Evolutionary conservation across 37 sponge, comb jelly and placozoan genomes (phyloP).

Genomic region (Petrosia ficiformis): DNA sequence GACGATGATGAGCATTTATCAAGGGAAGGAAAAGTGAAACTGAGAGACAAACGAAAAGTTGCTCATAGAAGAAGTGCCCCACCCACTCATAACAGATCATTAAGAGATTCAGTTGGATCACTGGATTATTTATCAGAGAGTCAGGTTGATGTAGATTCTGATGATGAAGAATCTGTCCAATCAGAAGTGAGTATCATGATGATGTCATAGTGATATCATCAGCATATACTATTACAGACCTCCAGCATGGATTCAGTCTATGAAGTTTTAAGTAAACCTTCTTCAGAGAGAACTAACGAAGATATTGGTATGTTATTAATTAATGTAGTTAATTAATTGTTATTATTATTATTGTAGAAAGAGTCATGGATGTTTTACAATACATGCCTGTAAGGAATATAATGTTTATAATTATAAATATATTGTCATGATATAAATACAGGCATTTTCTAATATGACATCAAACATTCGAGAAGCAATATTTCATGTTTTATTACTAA

Average conservation of each 20-base stretch:
- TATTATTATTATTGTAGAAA: constrained; percentile 13
- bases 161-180: constrained; percentile 72
- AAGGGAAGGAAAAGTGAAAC: neutral
- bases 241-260: constrained; percentile 65
- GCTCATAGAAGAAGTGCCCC: constrained; percentile 42
- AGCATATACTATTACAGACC: constrained; percentile 8
- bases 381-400: constrained; percentile 63
- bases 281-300: constrained; percentile 57
- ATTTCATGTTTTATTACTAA: constrained; percentile 39
- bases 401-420: neutral
- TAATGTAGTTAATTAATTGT: neutral
- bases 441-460: constrained; percentile 72
- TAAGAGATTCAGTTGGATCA: constrained; percentile 55
- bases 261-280: constrained; percentile 61
- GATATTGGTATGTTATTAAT: constrained; percentile 56
- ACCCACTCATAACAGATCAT: constrained; percentile 4
- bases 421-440: neutral
- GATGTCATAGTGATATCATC: neutral
- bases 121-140: constrained; percentile 73
- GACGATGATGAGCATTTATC: neutral
- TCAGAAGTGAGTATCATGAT: constrained; percentile 72
- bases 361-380: constrained; percentile 66
- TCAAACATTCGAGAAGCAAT: constrained; percentile 56
- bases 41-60: constrained; percentile 25
- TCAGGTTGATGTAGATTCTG: constrained; percentile 57